Evolutionary conservation across 2,113 vertebrate species (phyloP).

Genomic region (Lepisosteus oculatus): DNA sequence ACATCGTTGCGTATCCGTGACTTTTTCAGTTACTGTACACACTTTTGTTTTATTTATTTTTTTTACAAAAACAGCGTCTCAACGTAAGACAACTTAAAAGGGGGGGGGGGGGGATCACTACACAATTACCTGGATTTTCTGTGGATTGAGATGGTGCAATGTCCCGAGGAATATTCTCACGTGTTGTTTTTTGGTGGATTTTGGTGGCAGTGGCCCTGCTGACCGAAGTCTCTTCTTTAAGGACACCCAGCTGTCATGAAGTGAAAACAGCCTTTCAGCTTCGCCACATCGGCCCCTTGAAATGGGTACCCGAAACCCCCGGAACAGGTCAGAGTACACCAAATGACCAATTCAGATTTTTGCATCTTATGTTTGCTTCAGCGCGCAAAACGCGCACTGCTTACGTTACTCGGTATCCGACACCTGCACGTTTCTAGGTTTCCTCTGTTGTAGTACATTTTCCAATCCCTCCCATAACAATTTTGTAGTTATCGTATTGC

Average conservation of each 20-base stretch:
- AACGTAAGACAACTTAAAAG: no score
- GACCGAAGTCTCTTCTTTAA: constrained; percentile 44
- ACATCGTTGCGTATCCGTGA: constrained; percentile 30
- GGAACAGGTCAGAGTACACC: constrained; percentile 72
- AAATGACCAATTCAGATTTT: not conserved
- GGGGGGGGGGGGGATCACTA: not conserved
- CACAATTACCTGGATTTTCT: constrained; percentile 29
- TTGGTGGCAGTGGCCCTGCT: constrained; percentile 49
- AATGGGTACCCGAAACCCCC: constrained; percentile 82
- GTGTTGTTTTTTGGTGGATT: constrained; percentile 61
- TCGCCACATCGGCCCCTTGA: constrained; percentile 77
- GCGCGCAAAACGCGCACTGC: no score
- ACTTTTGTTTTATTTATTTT: constrained; percentile 35
- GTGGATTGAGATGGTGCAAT: constrained; percentile 69
- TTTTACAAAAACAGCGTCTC: not conserved
- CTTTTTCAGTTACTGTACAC: not conserved
- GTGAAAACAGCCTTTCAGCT: constrained; percentile 84
- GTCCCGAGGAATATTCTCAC: constrained; percentile 61
- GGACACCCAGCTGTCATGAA: constrained; percentile 81
- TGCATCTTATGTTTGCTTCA: no score
- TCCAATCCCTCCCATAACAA: no score
- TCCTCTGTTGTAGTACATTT: no score
- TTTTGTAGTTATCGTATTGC: no score
- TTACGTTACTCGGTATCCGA: no score
- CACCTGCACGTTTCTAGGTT: no score